Evolutionary conservation across 23 tunicate genomes (phyloP).

Genomic region (Trididemnum miniatum): DNA sequence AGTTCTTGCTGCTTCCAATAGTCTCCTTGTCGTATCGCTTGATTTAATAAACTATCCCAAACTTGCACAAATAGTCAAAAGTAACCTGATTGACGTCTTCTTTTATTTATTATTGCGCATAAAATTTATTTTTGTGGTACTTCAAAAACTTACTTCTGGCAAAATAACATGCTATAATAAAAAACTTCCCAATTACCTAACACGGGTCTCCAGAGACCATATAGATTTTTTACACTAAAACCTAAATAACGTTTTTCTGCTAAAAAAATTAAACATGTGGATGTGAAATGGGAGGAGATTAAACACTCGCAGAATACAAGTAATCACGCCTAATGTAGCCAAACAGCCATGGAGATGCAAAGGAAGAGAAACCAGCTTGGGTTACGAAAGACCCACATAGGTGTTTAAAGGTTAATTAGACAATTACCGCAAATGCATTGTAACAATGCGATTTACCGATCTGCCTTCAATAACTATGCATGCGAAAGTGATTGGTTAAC

Average conservation of each 20-base stretch:
- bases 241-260: neutral
- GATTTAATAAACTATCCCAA: constrained; percentile 8
- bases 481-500: too few relatives aligned
- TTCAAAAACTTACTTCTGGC: neutral
- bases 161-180: constrained; percentile 3
- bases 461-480: too few relatives aligned
- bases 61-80: constrained; percentile 1
- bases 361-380: constrained; percentile 11
- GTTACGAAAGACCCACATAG: too few relatives aligned
- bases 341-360: neutral
- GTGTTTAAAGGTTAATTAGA: too few relatives aligned
- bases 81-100: neutral
- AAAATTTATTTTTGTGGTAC: neutral
- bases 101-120: neutral
- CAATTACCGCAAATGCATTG: too few relatives aligned
- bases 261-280: neutral
- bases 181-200: constrained; percentile 15
- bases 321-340: neutral
- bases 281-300: constrained; percentile 17
- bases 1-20: constrained; percentile 14
- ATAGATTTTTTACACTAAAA: neutral
- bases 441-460: too few relatives aligned
- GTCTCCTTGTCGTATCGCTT: constrained; percentile 26
- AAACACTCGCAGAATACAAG: constrained; percentile 14
- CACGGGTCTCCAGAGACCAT: constrained; percentile 8